Evolutionary conservation across 2,797 vertebrate genomes (phyloP), one percentile per base, ranked within the genome.

Genomic region (Choloepus didactylus): DNA sequence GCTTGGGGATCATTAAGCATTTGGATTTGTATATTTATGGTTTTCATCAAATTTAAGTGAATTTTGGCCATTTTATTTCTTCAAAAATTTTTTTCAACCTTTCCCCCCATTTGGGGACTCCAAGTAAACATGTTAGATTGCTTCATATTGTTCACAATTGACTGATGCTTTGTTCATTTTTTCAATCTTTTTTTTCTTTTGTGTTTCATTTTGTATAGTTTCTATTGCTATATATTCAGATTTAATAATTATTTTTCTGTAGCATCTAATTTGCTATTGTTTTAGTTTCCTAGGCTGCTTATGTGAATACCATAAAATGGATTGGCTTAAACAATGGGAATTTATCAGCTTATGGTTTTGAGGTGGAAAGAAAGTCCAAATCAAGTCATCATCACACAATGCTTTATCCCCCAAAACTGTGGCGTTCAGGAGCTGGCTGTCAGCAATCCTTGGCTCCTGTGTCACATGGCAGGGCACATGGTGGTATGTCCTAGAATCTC

Each of bases 1-100:
- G 56, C 75, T 89, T 89, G 31, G 9, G 44, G 12, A 79, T 91
- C n/a, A 54, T 60, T n/a, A 25, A 88, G 23, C 23, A 23, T 95
- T 89, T 84, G 31, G 46, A 46, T 91, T 31, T 93, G 8, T 86
- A 73, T 62, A 10, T 93, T 93, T 80, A 67, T 88, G 21, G 35
- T 82, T 91, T 92, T 95, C 44, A 92, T 88, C 62, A 88, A 41
- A 44, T 86, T 82, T 77, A 82, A 84, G 44, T 89, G 93, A 82
- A n/a, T 86, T 89, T 81, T 41, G 6, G n/a, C 25, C 29, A 27
- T 44, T 44, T 67, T 91, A 69, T 86, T 89, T 92, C 67, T 60
- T 91, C 27, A 82, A 79, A 73, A 62, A 35, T 60, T 92, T 92
- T 81, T 91, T 92, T 76, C 56, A 93, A 31, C 49, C 41, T 27